These are phyloP conservation scores for Ichneumoninae sp. DNA, from an alignment of 2,888 invertebrate genomes.

Conservation along the genomic window DNA sequence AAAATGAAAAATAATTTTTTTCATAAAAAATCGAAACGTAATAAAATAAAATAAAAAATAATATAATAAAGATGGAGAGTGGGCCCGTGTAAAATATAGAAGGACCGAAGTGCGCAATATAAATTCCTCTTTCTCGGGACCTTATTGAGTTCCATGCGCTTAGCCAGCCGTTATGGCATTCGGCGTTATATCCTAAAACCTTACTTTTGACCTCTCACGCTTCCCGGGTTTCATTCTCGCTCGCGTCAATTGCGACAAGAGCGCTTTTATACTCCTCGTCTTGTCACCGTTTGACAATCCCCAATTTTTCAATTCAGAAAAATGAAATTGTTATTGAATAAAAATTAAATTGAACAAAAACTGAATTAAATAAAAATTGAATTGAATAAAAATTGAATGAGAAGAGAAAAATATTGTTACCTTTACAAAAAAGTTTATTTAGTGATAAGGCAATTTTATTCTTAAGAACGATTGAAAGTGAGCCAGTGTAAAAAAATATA, in stretches of 20 bases:
- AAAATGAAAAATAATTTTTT: not conserved
- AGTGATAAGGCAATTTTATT: not conserved
- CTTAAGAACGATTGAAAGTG: not conserved
- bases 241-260: slow-evolving; percentile 54
- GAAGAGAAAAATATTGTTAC: no score
- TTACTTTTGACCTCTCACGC: no score
- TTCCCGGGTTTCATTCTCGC: not conserved
- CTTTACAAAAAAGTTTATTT: no score
- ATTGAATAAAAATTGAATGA: no score
- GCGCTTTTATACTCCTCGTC: not conserved
- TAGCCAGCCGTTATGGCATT: not conserved
- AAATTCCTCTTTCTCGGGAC: slow-evolving; percentile 1
- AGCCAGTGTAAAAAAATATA: not conserved
- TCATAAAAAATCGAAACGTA: no score
- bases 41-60: not conserved
- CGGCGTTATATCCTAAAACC: not conserved
- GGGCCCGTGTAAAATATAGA: not conserved
- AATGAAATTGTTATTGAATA: no score
- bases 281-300: not conserved
- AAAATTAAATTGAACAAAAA: no score
- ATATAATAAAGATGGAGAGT: not conserved
- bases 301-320: no score
- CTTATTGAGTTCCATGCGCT: not conserved
- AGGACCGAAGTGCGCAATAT: not conserved
- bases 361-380: no score